Percentiles rank a stretch among this genome's conserved stretches.
Evolutionary conservation across 2,113 vertebrate genomes (phyloP).

Genomic region (Shinisaurus crocodilurus): DNA sequence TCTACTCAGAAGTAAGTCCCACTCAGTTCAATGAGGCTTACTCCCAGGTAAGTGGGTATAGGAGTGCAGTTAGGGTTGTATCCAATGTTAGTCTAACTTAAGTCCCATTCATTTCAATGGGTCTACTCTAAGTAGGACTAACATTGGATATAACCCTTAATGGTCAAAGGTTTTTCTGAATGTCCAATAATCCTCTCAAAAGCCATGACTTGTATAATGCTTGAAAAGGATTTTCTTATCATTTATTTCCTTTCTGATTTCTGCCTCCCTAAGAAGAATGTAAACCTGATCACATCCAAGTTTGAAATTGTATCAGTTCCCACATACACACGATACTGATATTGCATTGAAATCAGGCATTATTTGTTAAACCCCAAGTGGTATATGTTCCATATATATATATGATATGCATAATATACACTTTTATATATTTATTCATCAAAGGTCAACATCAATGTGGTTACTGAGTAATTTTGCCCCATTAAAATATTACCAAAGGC

Average conservation of each 20-base stretch:
- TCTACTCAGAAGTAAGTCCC: neutral
- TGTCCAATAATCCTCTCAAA: neutral
- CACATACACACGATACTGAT: fast-evolving
- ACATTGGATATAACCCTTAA: neutral
- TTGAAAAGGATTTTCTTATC: neutral
- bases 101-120: no score
- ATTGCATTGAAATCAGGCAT: neutral
- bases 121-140: no score
- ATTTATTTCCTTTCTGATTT: neutral
- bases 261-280: neutral
- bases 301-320: neutral
- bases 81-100: no score
- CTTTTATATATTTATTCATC: slow-evolving; percentile 55
- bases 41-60: no score
- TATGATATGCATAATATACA: neutral
- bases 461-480: slow-evolving; percentile 68
- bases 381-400: neutral
- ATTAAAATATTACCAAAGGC: slow-evolving; percentile 71
- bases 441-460: slow-evolving; percentile 66
- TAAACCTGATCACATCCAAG: neutral
- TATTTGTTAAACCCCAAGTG: neutral
- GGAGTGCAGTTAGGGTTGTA: no score
- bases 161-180: neutral
- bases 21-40: neutral
- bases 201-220: neutral